Evolutionary conservation across 2,113 vertebrate genomes (phyloP), one percentile per base, ranked within the genome.

Genomic region (Oryzias curvinotus): DNA sequence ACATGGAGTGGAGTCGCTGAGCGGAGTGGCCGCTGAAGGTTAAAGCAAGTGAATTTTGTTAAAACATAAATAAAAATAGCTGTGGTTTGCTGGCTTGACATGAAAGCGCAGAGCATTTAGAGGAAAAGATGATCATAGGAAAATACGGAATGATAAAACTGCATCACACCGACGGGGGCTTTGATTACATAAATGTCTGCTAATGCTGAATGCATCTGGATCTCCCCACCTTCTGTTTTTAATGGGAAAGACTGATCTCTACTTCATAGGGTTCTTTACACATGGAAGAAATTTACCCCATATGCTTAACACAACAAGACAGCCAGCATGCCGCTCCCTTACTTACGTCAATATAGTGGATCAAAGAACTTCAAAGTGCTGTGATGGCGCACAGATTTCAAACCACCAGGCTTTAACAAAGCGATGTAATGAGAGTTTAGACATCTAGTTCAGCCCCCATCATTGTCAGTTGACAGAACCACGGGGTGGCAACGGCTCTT

Each of bases 261-360:
- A 77, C 83, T 80, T 87, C 86, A 84, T 65, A 86, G 75, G 66
- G 62, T 70, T 84, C 10, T 80, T 80, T 75, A 84, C 87, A 90
- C 81, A 88, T 88, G 87, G 85, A 90, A 89, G 65, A 71, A 25
- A 89, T 90, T 88, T 85, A 64, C 42, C 63, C 79, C 87, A 85
- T 86, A 80, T 88, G 87, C 83, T 84, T 62, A 80, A 74, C 84
- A 78, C 81, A 86, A 82, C 86, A 77, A 78, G 76, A 84, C 77
- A 77, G 83, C 81, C 82, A 81, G 84, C 81, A 26, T 68, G 83
- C 82, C 68, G 60, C 81, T 82, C 84, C 57, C 79, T 76, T 77
- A 82, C 88, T 83, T 84, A 84, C 85, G 85, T 87, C 87, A 88
- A 71, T 85, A 76, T 75, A 51, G 60, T 52, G 57, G 85, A 87